phyloP scores from a whole-genome alignment of 2,888 invertebrate genomes.

The Pseudeuparius sepicola region DNA sequence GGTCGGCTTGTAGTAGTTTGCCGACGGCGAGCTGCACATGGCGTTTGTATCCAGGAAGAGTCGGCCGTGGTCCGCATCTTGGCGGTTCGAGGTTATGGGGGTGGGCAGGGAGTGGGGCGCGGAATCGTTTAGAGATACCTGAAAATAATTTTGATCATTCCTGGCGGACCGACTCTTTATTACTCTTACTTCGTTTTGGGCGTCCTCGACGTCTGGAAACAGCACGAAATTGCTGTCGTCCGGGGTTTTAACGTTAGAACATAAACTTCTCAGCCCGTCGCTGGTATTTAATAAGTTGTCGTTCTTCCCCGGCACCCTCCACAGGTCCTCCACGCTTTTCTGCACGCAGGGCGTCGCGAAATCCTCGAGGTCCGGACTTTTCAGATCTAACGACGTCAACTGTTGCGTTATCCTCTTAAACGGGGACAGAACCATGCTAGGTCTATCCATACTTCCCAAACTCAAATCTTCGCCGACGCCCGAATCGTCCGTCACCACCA shows the following conservation, averaged over 20 bases:
- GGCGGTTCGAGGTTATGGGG: slow-evolving; percentile 20
- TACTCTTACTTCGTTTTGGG: slow-evolving; percentile 22
- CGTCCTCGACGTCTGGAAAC: slow-evolving; percentile 47
- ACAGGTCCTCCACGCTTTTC: slow-evolving; percentile 52
- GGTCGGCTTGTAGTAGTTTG: slow-evolving; percentile 68
- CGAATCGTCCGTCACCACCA: slow-evolving; percentile 37
- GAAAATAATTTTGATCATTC: too few species aligned
- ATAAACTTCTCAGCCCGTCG: slow-evolving; percentile 34
- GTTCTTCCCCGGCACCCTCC: slow-evolving; percentile 39
- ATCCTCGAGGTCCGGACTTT: slow-evolving; percentile 63
- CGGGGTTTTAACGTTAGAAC: slow-evolving; percentile 34
- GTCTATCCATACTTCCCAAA: slow-evolving; percentile 29
- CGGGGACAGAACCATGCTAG: slow-evolving; percentile 47
- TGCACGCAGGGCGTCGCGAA: slow-evolving; percentile 58
- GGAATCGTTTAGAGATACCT: slow-evolving; percentile 20
- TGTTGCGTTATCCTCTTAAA: slow-evolving; percentile 72
- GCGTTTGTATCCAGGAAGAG: slow-evolving; percentile 45
- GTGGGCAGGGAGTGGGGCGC: slow-evolving; percentile 17
- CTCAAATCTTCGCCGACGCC: slow-evolving; percentile 35
- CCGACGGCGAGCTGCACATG: slow-evolving; percentile 51
- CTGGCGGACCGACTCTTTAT: too few species aligned
- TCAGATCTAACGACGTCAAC: slow-evolving; percentile 57
- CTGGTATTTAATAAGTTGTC: slow-evolving; percentile 35
- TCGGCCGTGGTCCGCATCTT: slow-evolving; percentile 32
- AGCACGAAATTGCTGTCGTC: slow-evolving; percentile 46